phyloP scores from a whole-genome alignment of 2,113 vertebrate species.

The Plectropomus leopardus region DNA sequence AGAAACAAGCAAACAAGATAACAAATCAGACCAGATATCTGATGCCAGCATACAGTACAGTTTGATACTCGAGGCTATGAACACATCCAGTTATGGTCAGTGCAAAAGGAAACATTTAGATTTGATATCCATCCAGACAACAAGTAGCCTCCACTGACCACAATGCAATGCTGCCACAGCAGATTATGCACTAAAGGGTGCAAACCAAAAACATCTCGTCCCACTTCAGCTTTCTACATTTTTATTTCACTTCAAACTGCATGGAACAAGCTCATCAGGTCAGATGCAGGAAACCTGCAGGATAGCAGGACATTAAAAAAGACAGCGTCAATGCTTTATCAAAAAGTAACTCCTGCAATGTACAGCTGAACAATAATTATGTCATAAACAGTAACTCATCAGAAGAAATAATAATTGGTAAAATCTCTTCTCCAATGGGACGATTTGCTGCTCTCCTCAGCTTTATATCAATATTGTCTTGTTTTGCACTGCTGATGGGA shows the following conservation, averaged over 20 bases:
- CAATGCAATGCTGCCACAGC: too few relatives aligned
- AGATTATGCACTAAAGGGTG: not conserved
- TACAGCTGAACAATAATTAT: not conserved
- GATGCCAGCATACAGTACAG: not conserved
- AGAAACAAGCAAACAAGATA: not conserved
- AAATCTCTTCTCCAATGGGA: not conserved
- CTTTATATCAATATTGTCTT: not conserved
- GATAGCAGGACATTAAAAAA: not conserved
- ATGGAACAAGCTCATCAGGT: constrained; percentile 6
- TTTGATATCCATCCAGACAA: not conserved
- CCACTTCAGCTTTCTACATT: not conserved
- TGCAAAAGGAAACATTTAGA: not conserved
- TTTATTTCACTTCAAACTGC: not conserved
- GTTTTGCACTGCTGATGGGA: not conserved
- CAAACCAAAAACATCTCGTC: not conserved
- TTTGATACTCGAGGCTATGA: not conserved
- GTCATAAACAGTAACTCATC: too few relatives aligned
- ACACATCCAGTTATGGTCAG: too few relatives aligned
- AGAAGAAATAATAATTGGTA: not conserved
- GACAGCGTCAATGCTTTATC: not conserved
- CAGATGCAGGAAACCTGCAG: not conserved
- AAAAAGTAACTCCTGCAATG: not conserved
- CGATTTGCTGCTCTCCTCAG: not conserved
- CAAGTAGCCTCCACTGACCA: not conserved
- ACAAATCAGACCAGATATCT: not conserved